Conservation (phyloP, 2,888 invertebrate genomes). For the Nudaria mundana region DNA sequence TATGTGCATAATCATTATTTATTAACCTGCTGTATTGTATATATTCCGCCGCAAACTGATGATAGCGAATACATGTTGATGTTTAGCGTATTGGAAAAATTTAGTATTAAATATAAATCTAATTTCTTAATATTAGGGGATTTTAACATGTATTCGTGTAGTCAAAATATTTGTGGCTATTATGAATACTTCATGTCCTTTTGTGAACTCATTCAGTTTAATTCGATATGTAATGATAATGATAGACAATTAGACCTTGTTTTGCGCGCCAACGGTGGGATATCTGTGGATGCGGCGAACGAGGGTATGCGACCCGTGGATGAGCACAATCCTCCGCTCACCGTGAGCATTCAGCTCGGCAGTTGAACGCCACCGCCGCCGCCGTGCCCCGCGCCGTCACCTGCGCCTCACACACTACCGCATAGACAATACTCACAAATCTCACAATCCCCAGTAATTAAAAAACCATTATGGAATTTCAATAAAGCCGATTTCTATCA, state of each 20-base stretch:
- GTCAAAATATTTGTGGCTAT: not conserved
- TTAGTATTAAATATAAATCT: not conserved
- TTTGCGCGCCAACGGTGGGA: constrained; percentile 2
- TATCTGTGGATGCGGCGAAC: constrained; percentile 11
- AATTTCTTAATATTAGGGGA: not conserved
- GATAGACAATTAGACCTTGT: not conserved
- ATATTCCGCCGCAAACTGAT: not conserved
- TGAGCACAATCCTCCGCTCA: constrained; percentile 1
- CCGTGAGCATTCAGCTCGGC: not conserved
- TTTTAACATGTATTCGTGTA: too few species aligned
- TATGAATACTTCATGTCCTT: too few species aligned
- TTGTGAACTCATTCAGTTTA: constrained; percentile 8
- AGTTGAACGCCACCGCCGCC: not conserved
- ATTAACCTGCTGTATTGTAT: not conserved
- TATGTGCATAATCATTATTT: too few species aligned
- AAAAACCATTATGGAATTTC: not conserved
- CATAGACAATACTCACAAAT: not conserved
- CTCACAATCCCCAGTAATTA: not conserved
- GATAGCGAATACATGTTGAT: not conserved
- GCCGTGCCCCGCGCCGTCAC: not conserved
- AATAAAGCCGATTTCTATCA: not conserved
- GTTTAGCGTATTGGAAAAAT: not conserved
- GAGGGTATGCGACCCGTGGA: constrained; percentile 13
- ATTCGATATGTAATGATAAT: constrained; percentile 5
- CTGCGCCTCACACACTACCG: not conserved